These are phyloP conservation scores for Bradysia coprophila DNA, from an alignment of 1,140 invertebrate genomes.

Conservation along the genomic window DNA sequence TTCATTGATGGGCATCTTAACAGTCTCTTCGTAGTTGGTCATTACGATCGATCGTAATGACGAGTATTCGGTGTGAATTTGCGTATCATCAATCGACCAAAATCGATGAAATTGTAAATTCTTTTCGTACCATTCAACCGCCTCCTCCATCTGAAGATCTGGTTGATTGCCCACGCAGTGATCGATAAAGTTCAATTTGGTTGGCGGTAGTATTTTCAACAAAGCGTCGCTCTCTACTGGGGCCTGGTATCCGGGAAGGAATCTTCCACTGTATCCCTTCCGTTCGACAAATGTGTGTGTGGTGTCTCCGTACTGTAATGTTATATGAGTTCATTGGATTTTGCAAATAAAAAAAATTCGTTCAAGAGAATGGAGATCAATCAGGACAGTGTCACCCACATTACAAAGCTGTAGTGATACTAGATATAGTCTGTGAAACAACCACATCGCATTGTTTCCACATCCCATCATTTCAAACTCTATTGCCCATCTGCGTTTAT, in stretches of 20 bases:
- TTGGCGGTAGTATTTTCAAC: slow-evolving; percentile 28
- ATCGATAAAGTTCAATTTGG: slow-evolving; percentile 79
- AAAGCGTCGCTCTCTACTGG: slow-evolving; percentile 30
- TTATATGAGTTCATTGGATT: slow-evolving; percentile 4
- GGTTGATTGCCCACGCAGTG: slow-evolving; percentile 97
- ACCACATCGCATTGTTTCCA: too few relatives aligned
- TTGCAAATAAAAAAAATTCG: slow-evolving; percentile 2
- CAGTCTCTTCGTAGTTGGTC: slow-evolving; percentile 93
- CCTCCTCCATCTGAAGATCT: slow-evolving; percentile 72
- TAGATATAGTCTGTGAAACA: too few relatives aligned
- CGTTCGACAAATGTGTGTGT: slow-evolving; percentile 90
- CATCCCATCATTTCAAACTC: too few relatives aligned
- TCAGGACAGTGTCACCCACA: too few relatives aligned
- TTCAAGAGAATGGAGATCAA: too few relatives aligned
- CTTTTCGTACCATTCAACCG: slow-evolving; percentile 86
- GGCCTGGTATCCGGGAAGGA: slow-evolving; percentile 69
- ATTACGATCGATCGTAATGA: slow-evolving; percentile 91
- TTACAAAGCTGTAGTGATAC: too few relatives aligned
- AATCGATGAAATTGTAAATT: slow-evolving; percentile 92
- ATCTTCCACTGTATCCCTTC: slow-evolving; percentile 66
- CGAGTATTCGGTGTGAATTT: slow-evolving; percentile 93
- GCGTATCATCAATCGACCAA: slow-evolving; percentile 96
- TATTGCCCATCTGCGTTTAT: too few relatives aligned
- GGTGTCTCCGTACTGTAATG: slow-evolving; percentile 82
- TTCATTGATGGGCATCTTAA: slow-evolving; percentile 98